Percentiles rank a stretch among this genome's conserved stretches.
Evolutionary conservation across 2,888 invertebrate genomes (phyloP).

Genomic region (Trissoscelio sp.): DNA sequence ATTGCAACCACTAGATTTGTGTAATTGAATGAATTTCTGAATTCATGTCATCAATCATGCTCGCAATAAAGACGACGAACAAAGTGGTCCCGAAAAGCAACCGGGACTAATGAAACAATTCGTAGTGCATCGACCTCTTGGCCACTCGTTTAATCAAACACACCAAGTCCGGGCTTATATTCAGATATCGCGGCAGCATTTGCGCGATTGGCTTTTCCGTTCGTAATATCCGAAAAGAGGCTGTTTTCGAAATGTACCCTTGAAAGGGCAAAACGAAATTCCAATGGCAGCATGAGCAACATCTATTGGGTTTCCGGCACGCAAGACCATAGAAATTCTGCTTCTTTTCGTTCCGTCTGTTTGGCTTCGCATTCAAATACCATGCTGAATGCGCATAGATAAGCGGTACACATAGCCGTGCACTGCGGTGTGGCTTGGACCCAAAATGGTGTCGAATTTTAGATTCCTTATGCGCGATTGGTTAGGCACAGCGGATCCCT

Average conservation of each 20-base stretch:
- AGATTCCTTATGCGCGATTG: conserved; percentile 40
- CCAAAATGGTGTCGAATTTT: conserved; percentile 36
- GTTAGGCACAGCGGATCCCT: conserved; percentile 32
- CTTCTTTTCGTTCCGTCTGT: conserved; percentile 29
- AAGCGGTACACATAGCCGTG: conserved; percentile 3
- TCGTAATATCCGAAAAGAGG: conserved; percentile 32
- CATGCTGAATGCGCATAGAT: conserved; percentile 27
- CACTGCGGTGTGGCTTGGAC: conserved; percentile 24
- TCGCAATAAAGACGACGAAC: conserved; percentile 25
- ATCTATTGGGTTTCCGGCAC: not conserved
- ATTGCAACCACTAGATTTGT: not conserved
- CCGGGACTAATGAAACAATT: conserved; percentile 46
- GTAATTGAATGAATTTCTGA: conserved; percentile 49
- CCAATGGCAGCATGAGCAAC: not conserved
- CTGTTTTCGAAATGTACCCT: conserved; percentile 13
- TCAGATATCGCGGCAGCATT: conserved; percentile 11
- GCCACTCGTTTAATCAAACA: conserved; percentile 22
- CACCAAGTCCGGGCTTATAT: not conserved
- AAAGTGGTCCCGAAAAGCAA: conserved; percentile 37
- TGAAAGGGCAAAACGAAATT: conserved; percentile 18
- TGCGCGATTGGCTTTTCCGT: not conserved
- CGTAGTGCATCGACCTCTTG: conserved; percentile 23
- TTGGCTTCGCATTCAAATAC: conserved; percentile 25
- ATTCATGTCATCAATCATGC: conserved; percentile 41
- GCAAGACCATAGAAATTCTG: conserved; percentile 22